Conservation (phyloP, 2,797 vertebrate genomes). For the Dendrocincla fuliginosa region DNA sequence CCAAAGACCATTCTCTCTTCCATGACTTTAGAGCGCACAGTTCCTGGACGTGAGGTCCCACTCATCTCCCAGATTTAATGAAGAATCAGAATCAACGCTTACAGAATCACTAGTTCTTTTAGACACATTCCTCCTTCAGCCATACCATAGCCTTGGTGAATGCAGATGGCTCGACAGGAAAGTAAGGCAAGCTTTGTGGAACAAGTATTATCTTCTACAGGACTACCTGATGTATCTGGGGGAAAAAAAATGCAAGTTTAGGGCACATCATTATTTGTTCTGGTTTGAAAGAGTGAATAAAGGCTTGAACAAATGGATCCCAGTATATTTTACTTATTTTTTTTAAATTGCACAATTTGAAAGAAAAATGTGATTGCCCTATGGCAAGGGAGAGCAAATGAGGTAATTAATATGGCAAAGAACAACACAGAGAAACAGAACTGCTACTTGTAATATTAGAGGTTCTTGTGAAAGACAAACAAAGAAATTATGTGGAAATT, state of each 20-base stretch:
- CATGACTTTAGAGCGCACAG: background rate
- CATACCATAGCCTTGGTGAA: background rate
- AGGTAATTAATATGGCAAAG: background rate
- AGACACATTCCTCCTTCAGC: background rate
- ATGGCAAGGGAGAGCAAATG: background rate
- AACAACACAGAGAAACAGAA: background rate
- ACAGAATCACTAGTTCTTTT: background rate
- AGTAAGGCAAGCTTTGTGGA: background rate
- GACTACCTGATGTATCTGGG: background rate
- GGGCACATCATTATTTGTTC: background rate
- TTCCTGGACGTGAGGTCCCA: background rate
- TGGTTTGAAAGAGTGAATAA: background rate
- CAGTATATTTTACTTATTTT: background rate
- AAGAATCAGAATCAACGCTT: background rate
- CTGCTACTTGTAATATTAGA: background rate
- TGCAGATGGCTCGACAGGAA: background rate
- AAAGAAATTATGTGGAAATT: background rate
- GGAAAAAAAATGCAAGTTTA: background rate
- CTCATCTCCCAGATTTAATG: background rate
- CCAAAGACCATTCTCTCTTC: background rate
- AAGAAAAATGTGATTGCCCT: background rate
- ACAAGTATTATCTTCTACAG: background rate
- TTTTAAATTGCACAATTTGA: background rate
- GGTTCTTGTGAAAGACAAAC: background rate
- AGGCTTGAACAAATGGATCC: background rate